Conservation (phyloP, 2,113 vertebrate genomes). For the cattle (Bos taurus) region DNA sequence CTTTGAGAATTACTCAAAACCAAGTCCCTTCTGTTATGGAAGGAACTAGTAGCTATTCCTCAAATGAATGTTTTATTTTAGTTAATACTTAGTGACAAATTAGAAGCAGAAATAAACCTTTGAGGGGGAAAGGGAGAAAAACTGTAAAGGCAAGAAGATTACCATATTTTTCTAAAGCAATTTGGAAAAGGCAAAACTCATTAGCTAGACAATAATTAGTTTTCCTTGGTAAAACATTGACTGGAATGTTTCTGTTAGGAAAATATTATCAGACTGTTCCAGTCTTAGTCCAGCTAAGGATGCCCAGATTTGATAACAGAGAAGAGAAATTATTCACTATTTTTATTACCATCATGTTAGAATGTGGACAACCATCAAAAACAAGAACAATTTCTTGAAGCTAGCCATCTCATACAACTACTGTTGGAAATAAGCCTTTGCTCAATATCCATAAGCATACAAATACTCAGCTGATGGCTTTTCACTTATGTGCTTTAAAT, state of each 20-base stretch:
- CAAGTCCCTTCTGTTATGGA: slow-evolving; percentile 14
- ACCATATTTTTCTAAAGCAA: slow-evolving; percentile 50
- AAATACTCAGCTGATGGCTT: slow-evolving; percentile 2
- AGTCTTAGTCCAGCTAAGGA: not conserved
- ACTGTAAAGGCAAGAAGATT: slow-evolving; percentile 5
- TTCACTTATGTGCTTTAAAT: slow-evolving; percentile 13
- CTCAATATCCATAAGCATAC: not conserved
- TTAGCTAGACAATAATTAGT: slow-evolving; percentile 41
- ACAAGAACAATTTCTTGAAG: not conserved
- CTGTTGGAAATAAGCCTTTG: slow-evolving; percentile 6
- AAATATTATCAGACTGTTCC: slow-evolving; percentile 41
- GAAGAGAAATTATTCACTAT: not conserved
- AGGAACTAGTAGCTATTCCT: not conserved
- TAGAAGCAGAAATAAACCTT: not conserved
- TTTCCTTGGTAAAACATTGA: slow-evolving; percentile 48
- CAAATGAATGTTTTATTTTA: slow-evolving; percentile 24
- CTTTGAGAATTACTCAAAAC: slow-evolving; percentile 66
- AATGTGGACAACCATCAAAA: not conserved
- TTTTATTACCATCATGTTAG: slow-evolving; percentile 31
- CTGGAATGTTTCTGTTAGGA: slow-evolving; percentile 59
- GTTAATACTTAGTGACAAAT: not conserved
- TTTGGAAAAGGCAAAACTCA: slow-evolving; percentile 45
- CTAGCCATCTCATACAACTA: not conserved
- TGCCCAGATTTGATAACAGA: slow-evolving; percentile 23
- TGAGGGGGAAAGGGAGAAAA: not conserved